Conservation (phyloP, 2,888 invertebrate species). For the Pilophorus perplexus region DNA sequence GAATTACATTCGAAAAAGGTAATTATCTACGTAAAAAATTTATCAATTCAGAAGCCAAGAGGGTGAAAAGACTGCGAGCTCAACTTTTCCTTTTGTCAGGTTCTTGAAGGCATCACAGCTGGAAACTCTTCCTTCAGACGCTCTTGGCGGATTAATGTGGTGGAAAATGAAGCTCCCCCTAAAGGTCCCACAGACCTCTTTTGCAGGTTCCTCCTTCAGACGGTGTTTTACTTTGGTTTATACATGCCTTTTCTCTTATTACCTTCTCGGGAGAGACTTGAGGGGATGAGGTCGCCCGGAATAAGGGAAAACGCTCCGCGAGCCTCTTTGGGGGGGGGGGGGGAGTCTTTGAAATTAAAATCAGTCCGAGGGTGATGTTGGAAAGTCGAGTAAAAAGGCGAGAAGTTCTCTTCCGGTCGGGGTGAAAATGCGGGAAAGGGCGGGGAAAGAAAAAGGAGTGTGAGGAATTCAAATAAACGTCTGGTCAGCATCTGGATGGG, state of each 20-base stretch:
- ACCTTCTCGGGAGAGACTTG: slow-evolving; percentile 4
- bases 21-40: too few relatives aligned
- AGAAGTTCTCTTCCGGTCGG: background rate
- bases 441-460: slow-evolving; percentile 7
- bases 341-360: slow-evolving; percentile 41
- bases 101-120: background rate
- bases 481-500: slow-evolving; percentile 31
- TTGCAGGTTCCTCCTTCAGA: background rate
- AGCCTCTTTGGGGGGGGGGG: too few relatives aligned
- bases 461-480: slow-evolving; percentile 41
- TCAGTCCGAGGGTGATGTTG: slow-evolving; percentile 23
- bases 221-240: slow-evolving; percentile 20
- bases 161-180: slow-evolving; percentile 32
- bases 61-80: background rate
- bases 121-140: background rate
- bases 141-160: slow-evolving; percentile 37
- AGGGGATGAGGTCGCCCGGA: slow-evolving; percentile 3
- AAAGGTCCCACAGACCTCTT: background rate
- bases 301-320: background rate
- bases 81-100: background rate
- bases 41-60: too few relatives aligned
- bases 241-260: slow-evolving; percentile 22
- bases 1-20: too few relatives aligned
- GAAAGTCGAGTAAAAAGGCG: background rate
- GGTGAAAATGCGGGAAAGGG: background rate